A percentile compares a stretch with the other conserved stretches of the same genome.
These are phyloP conservation scores for Hoplodrina blanda DNA, from an alignment of 2,888 invertebrate genomes.

Conservation along the genomic window DNA sequence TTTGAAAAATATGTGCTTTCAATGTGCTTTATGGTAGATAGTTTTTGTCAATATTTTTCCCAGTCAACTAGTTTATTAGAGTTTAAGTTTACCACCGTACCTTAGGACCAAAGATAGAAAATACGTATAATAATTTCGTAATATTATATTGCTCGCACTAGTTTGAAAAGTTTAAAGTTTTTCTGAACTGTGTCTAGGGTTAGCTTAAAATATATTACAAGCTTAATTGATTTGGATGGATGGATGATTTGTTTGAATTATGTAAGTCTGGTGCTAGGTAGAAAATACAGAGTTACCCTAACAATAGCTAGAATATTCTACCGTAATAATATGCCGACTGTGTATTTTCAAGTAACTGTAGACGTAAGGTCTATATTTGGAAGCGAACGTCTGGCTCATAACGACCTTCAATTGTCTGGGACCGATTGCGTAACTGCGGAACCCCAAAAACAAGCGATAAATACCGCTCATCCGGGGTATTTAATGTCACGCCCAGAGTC, in stretches of 20 bases:
- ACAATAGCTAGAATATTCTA: conserved; percentile 4
- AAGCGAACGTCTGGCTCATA: not conserved
- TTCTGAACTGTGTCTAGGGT: not conserved
- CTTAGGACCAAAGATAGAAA: conserved; percentile 28
- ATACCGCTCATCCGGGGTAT: conserved; percentile 52
- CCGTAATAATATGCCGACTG: not conserved
- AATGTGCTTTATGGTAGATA: not conserved
- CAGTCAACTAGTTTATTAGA: not conserved
- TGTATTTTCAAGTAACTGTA: conserved; percentile 24
- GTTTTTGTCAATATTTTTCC: not conserved
- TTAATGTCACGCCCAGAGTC: conserved; percentile 46
- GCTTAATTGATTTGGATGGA: not conserved
- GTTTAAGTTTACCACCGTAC: not conserved
- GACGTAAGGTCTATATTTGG: conserved; percentile 16
- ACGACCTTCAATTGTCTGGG: conserved; percentile 5
- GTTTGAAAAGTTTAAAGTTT: conserved; percentile 8
- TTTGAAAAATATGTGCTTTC: not conserved
- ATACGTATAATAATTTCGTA: not conserved
- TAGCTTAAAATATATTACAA: conserved; percentile 16
- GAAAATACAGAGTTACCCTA: not conserved
- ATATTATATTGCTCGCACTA: conserved; percentile 3
- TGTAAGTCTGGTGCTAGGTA: not conserved
- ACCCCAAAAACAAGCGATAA: conserved; percentile 50
- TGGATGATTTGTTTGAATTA: not conserved
- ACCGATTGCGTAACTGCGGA: conserved; percentile 14